Evolutionary conservation across 2,888 invertebrate genomes (phyloP), one percentile per base, ranked within the genome.

Genomic region (Tenthredo amoena): DNA sequence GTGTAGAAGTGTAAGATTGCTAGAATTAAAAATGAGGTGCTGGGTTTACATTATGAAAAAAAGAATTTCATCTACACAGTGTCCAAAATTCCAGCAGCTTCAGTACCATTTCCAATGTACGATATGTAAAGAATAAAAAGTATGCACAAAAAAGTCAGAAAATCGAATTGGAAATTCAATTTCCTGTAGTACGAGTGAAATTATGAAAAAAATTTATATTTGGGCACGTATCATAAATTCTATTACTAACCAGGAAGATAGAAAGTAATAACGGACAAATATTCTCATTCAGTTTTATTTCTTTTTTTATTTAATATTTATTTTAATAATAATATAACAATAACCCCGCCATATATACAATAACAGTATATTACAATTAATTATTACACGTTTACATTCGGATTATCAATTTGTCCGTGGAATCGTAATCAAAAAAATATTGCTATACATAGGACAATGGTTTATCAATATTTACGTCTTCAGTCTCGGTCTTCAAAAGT

Each of bases 101-200:
- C 91, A 90, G 88, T 91, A 92, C 91, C 91, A 93, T 92, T 93
- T 93, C 91, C 92, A 93, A 90, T 93, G 93, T 93, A 93, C 90
- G 91, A 93, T 93, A 93, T 93, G 93, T 92, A 92, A 91, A 92
- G 91, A 91, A 89, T 91, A 85, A 84, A 84, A 85, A 85, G 65
- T 86, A 87, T 88, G 87, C 88, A 88, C 87, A 86, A n/a, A 9
- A 21, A 65, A 47, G 43, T 37, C 21, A 40, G 6, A 50, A 77
- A 10, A 83, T 68, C 26, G 18, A 62, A 62, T 81, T 12, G 31
- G 18, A 55, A 77, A 34, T 77, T 77, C 18, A 15, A 71, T 82
- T 58, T 65, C 21, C 7, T 18, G 71, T 55, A n/a, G n/a, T 7
- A 55, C 21, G 10, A 26, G 62, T 26, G 62, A 21, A 26, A 12